phyloP scores from a whole-genome alignment of 2,888 invertebrate species.

The Metopia argyrocephala region DNA sequence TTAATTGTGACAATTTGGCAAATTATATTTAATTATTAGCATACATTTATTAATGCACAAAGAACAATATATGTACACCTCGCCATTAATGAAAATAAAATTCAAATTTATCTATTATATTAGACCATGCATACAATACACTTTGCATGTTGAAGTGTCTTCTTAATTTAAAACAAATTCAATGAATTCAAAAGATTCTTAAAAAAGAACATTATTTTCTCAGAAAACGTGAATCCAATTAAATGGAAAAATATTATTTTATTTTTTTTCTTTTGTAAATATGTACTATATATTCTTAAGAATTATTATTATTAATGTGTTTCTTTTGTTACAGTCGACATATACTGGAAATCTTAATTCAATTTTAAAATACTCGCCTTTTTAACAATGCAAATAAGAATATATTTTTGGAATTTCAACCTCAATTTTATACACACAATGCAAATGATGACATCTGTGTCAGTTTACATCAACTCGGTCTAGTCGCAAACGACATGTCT shows the following conservation, averaged over 20 bases:
- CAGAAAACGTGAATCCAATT: conserved; percentile 23
- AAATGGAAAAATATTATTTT: background rate
- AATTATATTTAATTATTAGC: conserved; percentile 42
- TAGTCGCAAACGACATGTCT: conserved; percentile 48
- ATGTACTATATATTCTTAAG: conserved; percentile 6
- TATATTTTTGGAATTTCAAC: conserved; percentile 51
- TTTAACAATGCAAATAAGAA: conserved; percentile 8
- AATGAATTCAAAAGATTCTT: too few species aligned
- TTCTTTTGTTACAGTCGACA: conserved; percentile 34
- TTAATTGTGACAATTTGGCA: conserved; percentile 47
- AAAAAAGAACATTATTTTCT: background rate
- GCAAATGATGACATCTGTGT: conserved; percentile 39
- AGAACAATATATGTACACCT: background rate
- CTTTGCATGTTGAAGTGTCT: background rate
- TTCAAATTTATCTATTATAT: too few species aligned
- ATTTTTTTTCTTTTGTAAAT: background rate
- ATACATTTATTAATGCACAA: background rate
- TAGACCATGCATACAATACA: too few species aligned
- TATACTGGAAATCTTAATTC: conserved; percentile 56
- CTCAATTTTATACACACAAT: conserved; percentile 25
- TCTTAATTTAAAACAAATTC: background rate
- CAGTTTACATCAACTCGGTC: conserved; percentile 43
- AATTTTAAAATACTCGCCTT: conserved; percentile 34
- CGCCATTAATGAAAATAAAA: background rate
- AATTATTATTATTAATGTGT: conserved; percentile 36